Percentiles rank a stretch among this genome's conserved stretches.
Evolutionary conservation across 2,888 invertebrate species (phyloP).

Genomic region (Tachystola acroxantha): DNA sequence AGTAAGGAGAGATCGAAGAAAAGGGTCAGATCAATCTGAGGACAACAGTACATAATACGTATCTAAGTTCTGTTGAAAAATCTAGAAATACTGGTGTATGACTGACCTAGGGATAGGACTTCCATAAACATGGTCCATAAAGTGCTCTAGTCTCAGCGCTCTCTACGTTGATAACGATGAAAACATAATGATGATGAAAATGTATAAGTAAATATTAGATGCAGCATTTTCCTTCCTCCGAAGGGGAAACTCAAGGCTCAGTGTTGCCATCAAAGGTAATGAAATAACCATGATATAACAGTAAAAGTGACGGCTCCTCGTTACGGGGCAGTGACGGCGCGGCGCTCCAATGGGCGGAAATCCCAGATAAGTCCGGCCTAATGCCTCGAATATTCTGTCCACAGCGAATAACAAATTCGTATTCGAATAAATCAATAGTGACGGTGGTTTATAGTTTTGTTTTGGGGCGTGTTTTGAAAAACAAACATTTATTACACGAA

Average conservation of each 20-base stretch:
- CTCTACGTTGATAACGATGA: too few species aligned
- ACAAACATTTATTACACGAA: too few species aligned
- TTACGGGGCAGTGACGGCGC: constrained; percentile 26
- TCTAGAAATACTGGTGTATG: too few species aligned
- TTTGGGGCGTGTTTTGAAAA: too few species aligned
- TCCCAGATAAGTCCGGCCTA: constrained; percentile 52
- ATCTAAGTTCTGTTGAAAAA: too few species aligned
- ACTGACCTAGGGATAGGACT: too few species aligned
- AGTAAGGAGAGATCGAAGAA: constrained; percentile 59
- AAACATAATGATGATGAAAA: too few species aligned
- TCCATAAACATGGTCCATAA: too few species aligned
- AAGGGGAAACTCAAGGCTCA: background rate
- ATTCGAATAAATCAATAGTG: constrained; percentile 36
- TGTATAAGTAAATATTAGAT: too few species aligned
- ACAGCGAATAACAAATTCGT: constrained; percentile 32
- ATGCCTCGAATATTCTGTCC: constrained; percentile 37
- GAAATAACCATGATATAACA: constrained; percentile 37
- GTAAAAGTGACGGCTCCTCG: constrained; percentile 37
- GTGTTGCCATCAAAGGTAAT: constrained; percentile 9
- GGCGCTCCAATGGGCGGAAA: constrained; percentile 58
- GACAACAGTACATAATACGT: constrained; percentile 36
- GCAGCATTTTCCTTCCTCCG: too few species aligned
- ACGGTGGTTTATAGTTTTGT: constrained; percentile 7
- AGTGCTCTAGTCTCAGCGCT: too few species aligned
- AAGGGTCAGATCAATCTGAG: constrained; percentile 55